A percentile compares a stretch with the other conserved stretches of the same genome.
Evolutionary conservation across 2,797 vertebrate genomes (phyloP).

Genomic region (Aythya fuligula): DNA sequence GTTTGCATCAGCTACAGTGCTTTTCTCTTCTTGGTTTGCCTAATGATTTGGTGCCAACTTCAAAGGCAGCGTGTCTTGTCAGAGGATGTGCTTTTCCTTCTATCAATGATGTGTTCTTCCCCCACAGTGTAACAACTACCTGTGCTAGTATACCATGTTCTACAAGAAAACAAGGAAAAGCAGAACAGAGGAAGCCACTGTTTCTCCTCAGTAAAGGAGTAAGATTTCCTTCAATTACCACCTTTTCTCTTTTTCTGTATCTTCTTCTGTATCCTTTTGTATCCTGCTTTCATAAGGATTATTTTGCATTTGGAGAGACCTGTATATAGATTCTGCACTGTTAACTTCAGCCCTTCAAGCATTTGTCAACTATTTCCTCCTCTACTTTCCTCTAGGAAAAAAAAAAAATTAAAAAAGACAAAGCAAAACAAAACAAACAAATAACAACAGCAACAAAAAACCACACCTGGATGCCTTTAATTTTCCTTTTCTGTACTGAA

Average conservation of each 20-base stretch:
- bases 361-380: background rate
- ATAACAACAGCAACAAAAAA: background rate
- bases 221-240: background rate
- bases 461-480: background rate
- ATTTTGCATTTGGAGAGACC: background rate
- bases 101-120: background rate
- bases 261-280: background rate
- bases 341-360: background rate
- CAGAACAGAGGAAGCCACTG: background rate
- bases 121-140: rapidly evolving
- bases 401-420: background rate
- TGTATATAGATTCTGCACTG: background rate
- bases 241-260: background rate
- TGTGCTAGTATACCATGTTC: background rate
- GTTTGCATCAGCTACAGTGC: background rate
- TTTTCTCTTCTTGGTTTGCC: background rate
- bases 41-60: background rate
- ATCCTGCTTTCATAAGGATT: background rate
- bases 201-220: background rate
- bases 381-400: background rate
- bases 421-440: background rate
- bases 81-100: background rate
- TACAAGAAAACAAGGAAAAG: background rate
- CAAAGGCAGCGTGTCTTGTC: background rate
- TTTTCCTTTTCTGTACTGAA: background rate